Evolutionary conservation across 2,797 vertebrate genomes (phyloP).

Genomic region (Huso huso): DNA sequence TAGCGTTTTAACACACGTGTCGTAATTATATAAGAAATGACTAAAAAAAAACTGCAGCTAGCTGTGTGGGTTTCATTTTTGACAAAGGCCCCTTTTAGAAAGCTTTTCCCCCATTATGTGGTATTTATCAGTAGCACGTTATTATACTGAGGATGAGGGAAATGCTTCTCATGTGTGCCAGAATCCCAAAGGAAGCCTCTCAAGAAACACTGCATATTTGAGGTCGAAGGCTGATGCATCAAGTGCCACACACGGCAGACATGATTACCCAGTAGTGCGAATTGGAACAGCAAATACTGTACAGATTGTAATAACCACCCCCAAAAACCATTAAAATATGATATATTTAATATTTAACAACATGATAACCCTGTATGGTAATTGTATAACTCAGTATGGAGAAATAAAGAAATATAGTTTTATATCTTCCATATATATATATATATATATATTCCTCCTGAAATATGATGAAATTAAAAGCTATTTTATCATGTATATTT

Average conservation of each 20-base stretch:
- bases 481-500: no score
- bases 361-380: no score
- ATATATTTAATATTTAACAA: no score
- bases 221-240: not conserved
- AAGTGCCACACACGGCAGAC: not conserved
- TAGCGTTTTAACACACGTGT: conserved; percentile 9
- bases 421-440: no score
- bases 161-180: conserved; percentile 13
- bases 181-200: conserved; percentile 23
- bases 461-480: no score
- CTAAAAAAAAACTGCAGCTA: not conserved
- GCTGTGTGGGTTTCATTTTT: conserved; percentile 6
- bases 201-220: not conserved
- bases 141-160: conserved; percentile 28
- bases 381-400: no score
- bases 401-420: no score
- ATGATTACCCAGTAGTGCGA: not conserved
- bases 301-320: no score
- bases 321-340: no score
- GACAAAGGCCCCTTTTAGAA: conserved; percentile 39
- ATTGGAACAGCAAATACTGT: no score
- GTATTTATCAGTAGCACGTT: conserved; percentile 44
- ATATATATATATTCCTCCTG: no score
- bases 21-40: no score
- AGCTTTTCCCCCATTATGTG: conserved; percentile 28